These are phyloP conservation scores for Heliconius charithonia DNA, from an alignment of 2,888 invertebrate species.

Conservation along the genomic window DNA sequence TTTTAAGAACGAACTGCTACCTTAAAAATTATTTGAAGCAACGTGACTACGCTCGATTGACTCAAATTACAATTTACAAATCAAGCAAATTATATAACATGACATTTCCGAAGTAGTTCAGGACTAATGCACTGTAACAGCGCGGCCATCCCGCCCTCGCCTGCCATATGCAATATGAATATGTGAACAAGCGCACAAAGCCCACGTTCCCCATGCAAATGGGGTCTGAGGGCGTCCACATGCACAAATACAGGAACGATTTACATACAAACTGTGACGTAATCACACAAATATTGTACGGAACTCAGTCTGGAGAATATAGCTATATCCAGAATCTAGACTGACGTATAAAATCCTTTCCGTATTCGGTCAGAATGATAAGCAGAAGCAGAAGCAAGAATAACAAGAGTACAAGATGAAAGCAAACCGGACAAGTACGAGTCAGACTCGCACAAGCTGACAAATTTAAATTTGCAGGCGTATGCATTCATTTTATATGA, in stretches of 20 bases:
- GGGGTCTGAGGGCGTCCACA: slow-evolving; percentile 26
- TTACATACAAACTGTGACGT: slow-evolving; percentile 28
- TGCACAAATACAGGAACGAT: slow-evolving; percentile 28
- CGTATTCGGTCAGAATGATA: not conserved
- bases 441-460: too few species aligned
- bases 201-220: slow-evolving; percentile 36
- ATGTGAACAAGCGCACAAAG: slow-evolving; percentile 32
- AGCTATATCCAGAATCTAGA: not conserved
- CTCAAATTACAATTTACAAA: not conserved
- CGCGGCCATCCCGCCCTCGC: slow-evolving; percentile 13
- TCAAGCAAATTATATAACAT: not conserved
- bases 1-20: not conserved
- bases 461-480: too few species aligned
- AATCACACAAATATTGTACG: slow-evolving; percentile 11
- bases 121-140: slow-evolving; percentile 16
- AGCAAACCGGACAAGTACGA: too few species aligned
- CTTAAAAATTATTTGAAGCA: not conserved
- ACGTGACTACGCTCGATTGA: not conserved
- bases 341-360: not conserved
- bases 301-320: not conserved
- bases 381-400: not conserved
- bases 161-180: slow-evolving; percentile 35
- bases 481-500: too few species aligned
- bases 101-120: not conserved
- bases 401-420: too few species aligned